Evolutionary conservation across 2,113 vertebrate species (phyloP), one percentile per base, ranked within the genome.

Genomic region (Atlantisia rogersi): DNA sequence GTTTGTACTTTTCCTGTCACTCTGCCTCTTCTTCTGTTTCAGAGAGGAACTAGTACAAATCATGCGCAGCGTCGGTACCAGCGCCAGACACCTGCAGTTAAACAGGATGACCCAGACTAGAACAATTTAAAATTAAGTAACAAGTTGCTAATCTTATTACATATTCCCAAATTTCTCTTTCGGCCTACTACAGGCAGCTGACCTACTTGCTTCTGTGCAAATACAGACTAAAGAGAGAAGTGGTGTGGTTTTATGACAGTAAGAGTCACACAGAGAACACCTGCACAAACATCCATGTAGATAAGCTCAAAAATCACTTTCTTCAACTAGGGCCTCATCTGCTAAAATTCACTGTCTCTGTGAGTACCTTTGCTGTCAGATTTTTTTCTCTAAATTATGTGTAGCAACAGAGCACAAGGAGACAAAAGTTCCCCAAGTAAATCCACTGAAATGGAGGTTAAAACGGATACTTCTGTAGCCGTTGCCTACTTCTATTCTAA

Each of bases 231-330:
- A 21, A 32, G 5, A 69, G 28, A 42, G 21, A 83, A 64, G 31
- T 26, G 20, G 9, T 22, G 35, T 5, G 10, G 15, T 25, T 86
- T 95, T 77, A 31, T 39, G n/a, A 81, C 35, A 39, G 15, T 9
- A 59, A 25, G 37, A 58, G 9, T 44, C 53, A 75, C 19, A 42
- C 0, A 21, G 46, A 93, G 64, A 69, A 76, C 2, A 10, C 13
- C 29, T 59, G 14, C 48, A 44, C n/a, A 68, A 88, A 75, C 24
- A 79, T 25, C 53, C n/a, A 32, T 4, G 10, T 60, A 64, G 88
- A 60, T 31, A 80, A 80, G 20, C 24, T 93, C 83, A 90, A n/a
- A 91, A 92, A 86, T 92, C 35, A 69, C 44, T 86, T 48, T 90
- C 42, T 73, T 81, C n/a, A 19, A 11, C 48, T 58, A 64, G 15